A percentile compares a stretch with the other conserved stretches of the same genome.
Conservation (phyloP, 2,888 invertebrate species). For the Scaeva pyrastri region DNA sequence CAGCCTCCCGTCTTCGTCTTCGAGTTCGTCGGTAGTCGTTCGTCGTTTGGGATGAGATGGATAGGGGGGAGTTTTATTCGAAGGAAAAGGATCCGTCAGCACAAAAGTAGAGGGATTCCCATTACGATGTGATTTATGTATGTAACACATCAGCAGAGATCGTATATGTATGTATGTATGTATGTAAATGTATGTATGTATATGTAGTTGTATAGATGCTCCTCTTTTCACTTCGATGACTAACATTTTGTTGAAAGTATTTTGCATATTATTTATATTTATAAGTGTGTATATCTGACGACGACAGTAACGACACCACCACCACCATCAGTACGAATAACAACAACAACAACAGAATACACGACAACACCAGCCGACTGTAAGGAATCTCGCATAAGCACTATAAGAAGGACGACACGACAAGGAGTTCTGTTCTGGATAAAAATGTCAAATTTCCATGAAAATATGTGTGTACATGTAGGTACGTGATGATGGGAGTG, state of each 20-base stretch:
- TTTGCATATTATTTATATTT: slow-evolving; percentile 72
- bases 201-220: neutral
- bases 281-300: slow-evolving; percentile 45
- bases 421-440: slow-evolving; percentile 28
- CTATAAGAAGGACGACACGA: slow-evolving; percentile 15
- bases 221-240: neutral
- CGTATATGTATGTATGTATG: neutral
- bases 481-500: neutral
- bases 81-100: slow-evolving; percentile 48
- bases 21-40: no score
- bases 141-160: slow-evolving; percentile 32
- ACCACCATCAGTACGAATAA: no score
- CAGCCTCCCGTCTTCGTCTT: no score
- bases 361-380: neutral
- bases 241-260: slow-evolving; percentile 60
- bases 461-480: slow-evolving; percentile 1
- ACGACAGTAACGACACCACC: slow-evolving; percentile 30
- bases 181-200: neutral
- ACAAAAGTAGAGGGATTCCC: slow-evolving; percentile 55
- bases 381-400: slow-evolving; percentile 23
- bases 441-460: slow-evolving; percentile 60
- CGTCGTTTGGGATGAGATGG: neutral
- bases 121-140: slow-evolving; percentile 69
- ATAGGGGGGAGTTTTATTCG: neutral
- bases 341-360: no score